These are phyloP conservation scores for Zhuqinia jingwanae DNA, from an alignment of 2,888 invertebrate species.

Conservation along the genomic window DNA sequence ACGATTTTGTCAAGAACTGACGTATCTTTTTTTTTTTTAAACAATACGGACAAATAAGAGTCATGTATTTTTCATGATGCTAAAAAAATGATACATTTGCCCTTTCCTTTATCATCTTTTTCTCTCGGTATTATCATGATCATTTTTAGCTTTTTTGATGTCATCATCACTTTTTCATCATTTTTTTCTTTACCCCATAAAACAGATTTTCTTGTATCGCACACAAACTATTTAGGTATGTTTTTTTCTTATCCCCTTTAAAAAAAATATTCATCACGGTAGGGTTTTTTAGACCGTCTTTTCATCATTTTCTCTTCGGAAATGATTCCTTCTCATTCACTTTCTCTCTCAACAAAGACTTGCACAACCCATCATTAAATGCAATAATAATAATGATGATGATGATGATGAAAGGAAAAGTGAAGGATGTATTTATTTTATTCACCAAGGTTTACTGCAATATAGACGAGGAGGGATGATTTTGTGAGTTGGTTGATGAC, in stretches of 20 bases:
- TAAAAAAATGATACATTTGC: too few relatives aligned
- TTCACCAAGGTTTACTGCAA: neutral
- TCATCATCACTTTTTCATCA: slow-evolving; percentile 23
- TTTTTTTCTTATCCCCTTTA: too few relatives aligned
- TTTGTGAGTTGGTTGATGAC: slow-evolving; percentile 10
- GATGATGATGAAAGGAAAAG: neutral
- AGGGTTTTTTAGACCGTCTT: neutral
- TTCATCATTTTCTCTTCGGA: slow-evolving; percentile 31
- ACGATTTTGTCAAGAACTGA: too few relatives aligned
- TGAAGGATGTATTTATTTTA: slow-evolving; percentile 3
- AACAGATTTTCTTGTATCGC: too few relatives aligned
- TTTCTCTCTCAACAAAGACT: too few relatives aligned
- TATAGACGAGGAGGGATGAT: neutral
- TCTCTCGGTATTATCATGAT: too few relatives aligned
- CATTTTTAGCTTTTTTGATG: too few relatives aligned
- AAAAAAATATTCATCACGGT: neutral
- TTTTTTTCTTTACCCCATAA: neutral
- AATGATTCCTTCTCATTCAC: slow-evolving; percentile 44
- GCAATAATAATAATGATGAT: too few relatives aligned
- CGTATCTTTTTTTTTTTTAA: slow-evolving; percentile 7
- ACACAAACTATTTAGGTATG: too few relatives aligned
- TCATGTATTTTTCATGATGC: slow-evolving; percentile 46
- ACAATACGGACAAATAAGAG: neutral
- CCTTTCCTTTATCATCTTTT: too few relatives aligned
- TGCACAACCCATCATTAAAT: slow-evolving; percentile 37